Conservation (phyloP, 53 echinoderm and acorn worm genomes). For the Echinometra lucunter region DNA sequence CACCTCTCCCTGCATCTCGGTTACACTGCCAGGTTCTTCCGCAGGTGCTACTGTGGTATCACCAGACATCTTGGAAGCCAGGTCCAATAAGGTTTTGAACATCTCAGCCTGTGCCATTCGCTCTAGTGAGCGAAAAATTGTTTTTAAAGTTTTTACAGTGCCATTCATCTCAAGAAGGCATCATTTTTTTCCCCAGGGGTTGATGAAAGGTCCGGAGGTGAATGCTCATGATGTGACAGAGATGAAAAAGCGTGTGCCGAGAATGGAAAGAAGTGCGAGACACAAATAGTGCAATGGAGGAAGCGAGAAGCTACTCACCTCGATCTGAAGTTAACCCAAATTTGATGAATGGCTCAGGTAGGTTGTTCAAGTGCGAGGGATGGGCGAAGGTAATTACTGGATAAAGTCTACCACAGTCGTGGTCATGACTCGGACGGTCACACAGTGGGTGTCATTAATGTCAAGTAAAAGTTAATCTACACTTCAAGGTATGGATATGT, state of each 20-base stretch:
- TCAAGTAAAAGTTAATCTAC: neutral
- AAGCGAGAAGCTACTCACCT: slow-evolving; percentile 23
- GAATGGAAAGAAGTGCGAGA: slow-evolving; percentile 35
- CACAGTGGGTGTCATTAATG: neutral
- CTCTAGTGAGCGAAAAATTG: slow-evolving; percentile 61
- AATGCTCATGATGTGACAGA: slow-evolving; percentile 1
- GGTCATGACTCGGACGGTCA: neutral
- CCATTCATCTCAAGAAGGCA: neutral
- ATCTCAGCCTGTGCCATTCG: slow-evolving; percentile 49
- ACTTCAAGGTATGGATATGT: neutral
- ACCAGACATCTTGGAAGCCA: slow-evolving; percentile 47
- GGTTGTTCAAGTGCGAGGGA: slow-evolving; percentile 38
- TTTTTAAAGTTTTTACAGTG: slow-evolving; percentile 11
- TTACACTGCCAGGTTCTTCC: slow-evolving; percentile 23
- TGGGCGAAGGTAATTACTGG: neutral
- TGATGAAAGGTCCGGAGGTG: slow-evolving; percentile 52
- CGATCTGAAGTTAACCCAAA: neutral
- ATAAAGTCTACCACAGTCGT: neutral
- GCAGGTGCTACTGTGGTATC: slow-evolving; percentile 27
- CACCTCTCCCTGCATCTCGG: slow-evolving; percentile 1
- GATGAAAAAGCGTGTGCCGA: slow-evolving; percentile 42
- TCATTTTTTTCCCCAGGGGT: neutral
- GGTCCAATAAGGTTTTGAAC: slow-evolving; percentile 37
- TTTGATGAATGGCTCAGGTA: neutral
- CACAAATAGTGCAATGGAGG: slow-evolving; percentile 40